Base-by-base conservation (phyloP, 2,888 invertebrate genomes). In the Caenorhabditis sinica region DNA sequence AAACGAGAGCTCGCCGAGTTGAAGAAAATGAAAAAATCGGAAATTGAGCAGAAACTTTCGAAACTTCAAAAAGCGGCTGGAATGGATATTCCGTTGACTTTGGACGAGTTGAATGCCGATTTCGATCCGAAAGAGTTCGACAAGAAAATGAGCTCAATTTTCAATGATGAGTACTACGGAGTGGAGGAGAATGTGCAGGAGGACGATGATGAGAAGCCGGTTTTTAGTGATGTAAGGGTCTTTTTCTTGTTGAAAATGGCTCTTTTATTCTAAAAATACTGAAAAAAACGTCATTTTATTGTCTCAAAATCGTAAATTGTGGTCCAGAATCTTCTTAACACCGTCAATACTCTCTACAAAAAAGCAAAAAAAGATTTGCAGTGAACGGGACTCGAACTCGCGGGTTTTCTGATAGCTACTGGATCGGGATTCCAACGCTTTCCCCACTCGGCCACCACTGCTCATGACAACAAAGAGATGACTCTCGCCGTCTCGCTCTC, bases 1-100 rank as follows among this genome's bases (percentile, higher is more conserved):
- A 95, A 95, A 94, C 96, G 96, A 89, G 97, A 98, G 93, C 94
- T 98, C n/a, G 96, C 95, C 63, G 94, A 96, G 88, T 93, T 97
- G 51, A 88, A 89, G 60, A 76, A 80, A 40, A 81, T 90, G 83
- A 97, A 97, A 93, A 94, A 95, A 77, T 95, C 96, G 92, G 97
- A 98, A 94, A 96, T 98, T 86, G 95, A 96, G 93, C 96, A 96
- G 84, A 97, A 97, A 93, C 95, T 98, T 65, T 95, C 95, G 74
- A 95, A 95, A 93, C 93, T 99, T 9, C 96, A 96, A 93, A 95
- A 96, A 40, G 85, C 85, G 13, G 96, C 97, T 2, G 98, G 97
- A 17, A 96, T 96, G 93, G 94, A 95, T 25, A 95, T 96, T 53
- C 95, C 95, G 13, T 95, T 96, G 90, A 93, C 95, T 94, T 95